Percentiles rank a stretch among this genome's conserved stretches.
Conservation (phyloP, 2,888 invertebrate species). For the Cryptus viduatorius region DNA sequence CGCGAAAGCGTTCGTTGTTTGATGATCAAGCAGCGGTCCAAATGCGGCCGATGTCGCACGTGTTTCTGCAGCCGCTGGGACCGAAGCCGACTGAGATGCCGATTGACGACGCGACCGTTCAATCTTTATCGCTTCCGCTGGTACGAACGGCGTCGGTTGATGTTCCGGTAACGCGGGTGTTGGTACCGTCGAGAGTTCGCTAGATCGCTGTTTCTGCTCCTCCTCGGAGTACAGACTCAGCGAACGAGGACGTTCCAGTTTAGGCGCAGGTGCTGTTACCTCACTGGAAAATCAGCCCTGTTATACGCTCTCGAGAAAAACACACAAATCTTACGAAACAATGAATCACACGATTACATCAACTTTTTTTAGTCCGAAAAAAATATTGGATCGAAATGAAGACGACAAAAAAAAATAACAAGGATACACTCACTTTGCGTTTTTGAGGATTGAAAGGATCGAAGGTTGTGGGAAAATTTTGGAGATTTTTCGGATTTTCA, state of each 20-base stretch:
- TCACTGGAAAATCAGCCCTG: slow-evolving; percentile 75
- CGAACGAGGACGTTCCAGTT: slow-evolving; percentile 81
- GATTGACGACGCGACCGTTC: slow-evolving; percentile 42
- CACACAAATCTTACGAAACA: not conserved
- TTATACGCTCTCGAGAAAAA: not conserved
- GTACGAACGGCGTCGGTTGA: slow-evolving; percentile 71
- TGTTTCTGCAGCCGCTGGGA: not conserved
- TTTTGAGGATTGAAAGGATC: slow-evolving; percentile 30
- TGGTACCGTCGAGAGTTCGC: slow-evolving; percentile 76
- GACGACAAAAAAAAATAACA: not conserved
- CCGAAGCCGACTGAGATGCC: not conserved
- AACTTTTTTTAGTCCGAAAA: not conserved
- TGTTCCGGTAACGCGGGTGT: slow-evolving; percentile 75
- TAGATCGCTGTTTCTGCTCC: slow-evolving; percentile 77
- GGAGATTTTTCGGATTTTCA: slow-evolving; percentile 5
- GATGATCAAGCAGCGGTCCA: slow-evolving; percentile 60
- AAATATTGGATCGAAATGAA: not conserved
- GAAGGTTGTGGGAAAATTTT: slow-evolving; percentile 18
- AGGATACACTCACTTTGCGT: slow-evolving; percentile 40
- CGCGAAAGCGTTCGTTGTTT: slow-evolving; percentile 48
- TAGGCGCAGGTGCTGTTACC: slow-evolving; percentile 69
- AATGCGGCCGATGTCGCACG: slow-evolving; percentile 60
- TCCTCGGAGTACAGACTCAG: slow-evolving; percentile 81
- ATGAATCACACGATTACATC: not conserved
- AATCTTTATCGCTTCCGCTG: slow-evolving; percentile 45